These are phyloP conservation scores for Scrobipalpa costella DNA, from an alignment of 2,888 invertebrate genomes.

Conservation along the genomic window DNA sequence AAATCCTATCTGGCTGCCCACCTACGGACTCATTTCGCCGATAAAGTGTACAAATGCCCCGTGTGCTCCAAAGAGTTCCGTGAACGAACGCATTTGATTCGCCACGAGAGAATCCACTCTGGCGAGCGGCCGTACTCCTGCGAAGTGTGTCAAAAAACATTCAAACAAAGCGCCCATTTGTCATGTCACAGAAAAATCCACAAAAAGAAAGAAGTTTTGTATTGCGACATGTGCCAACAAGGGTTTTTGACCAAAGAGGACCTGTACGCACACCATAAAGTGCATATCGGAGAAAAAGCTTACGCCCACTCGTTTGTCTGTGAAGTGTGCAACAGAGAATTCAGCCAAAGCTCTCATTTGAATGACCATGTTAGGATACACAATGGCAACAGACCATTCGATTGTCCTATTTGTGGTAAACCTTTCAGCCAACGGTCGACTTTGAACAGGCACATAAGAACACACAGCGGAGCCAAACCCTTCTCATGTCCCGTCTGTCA, in stretches of 20 bases:
- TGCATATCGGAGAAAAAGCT: constrained; percentile 16
- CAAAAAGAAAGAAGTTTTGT: constrained; percentile 21
- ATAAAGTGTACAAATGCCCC: constrained; percentile 29
- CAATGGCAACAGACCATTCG: constrained; percentile 34
- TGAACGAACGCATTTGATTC: constrained; percentile 30
- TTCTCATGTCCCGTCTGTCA: constrained; percentile 31
- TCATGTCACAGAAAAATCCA: constrained; percentile 7
- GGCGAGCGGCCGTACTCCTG: constrained; percentile 35
- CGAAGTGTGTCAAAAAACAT: constrained; percentile 29
- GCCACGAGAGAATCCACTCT: constrained; percentile 33
- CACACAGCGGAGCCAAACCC: constrained; percentile 29
- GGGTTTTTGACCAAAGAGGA: constrained; percentile 9
- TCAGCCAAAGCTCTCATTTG: constrained; percentile 29
- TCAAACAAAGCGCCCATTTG: constrained; percentile 23
- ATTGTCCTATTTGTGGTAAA: constrained; percentile 30
- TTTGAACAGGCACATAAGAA: constrained; percentile 40
- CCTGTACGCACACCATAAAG: constrained; percentile 8
- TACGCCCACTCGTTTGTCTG: constrained; percentile 23
- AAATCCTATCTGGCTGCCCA: constrained; percentile 7
- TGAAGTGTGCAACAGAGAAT: constrained; percentile 29
- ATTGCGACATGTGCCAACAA: constrained; percentile 30
- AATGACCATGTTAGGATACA: constrained; percentile 33
- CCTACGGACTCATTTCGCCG: not conserved
- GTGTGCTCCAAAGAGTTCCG: constrained; percentile 34
- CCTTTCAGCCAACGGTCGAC: constrained; percentile 36